Base-by-base conservation (phyloP, 2,888 invertebrate genomes). In the Andrena minutula region DNA sequence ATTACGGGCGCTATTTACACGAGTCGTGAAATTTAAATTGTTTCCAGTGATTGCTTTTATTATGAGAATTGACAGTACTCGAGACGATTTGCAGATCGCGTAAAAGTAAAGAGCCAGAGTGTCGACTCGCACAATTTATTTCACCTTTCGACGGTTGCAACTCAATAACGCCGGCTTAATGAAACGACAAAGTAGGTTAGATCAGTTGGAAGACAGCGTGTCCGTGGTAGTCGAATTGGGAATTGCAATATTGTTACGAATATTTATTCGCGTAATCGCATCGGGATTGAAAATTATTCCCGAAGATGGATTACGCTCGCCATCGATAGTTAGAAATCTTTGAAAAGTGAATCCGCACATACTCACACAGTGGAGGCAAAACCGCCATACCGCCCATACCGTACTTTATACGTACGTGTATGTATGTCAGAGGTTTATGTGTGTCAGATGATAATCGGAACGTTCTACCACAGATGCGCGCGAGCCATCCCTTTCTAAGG, bases 111-210 rank as follows among this genome's bases (percentile, higher is more conserved):
- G 63, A 26, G 20, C 20, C 16, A 8, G 3, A 49, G 20, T 35
- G 12, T 28, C 35, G 8, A 32, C 2, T 20, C 10, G 20, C 2
- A 23, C 10, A 28, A 66, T 60, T 32, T 20, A 41, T 20, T 49
- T n/a, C 26, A 10, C 20, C 12, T 8, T 12, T 28, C 32, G 4
- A 8, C 23, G 12, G 26, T 51, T 26, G 26, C 10, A 49, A 73
- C 23, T n/a, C 12, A 8, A 56, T 23, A 60, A 73, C 73, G 51
- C 80, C 80, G 80, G 80, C 35, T 68, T 49, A 35, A 56, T 63
- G 12, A 28, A 63, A n/a, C 68, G 49, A 66, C 30, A 41, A 12
- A 68, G 26, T 35, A 80, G 80, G 80, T 80, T 80, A 80, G 47
- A 58, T 10, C 16, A n/a, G 16, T 30, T 6, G 7, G 7, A 1